Base-by-base conservation (phyloP, 2,888 invertebrate genomes). In the Hydropsyche betteni region DNA sequence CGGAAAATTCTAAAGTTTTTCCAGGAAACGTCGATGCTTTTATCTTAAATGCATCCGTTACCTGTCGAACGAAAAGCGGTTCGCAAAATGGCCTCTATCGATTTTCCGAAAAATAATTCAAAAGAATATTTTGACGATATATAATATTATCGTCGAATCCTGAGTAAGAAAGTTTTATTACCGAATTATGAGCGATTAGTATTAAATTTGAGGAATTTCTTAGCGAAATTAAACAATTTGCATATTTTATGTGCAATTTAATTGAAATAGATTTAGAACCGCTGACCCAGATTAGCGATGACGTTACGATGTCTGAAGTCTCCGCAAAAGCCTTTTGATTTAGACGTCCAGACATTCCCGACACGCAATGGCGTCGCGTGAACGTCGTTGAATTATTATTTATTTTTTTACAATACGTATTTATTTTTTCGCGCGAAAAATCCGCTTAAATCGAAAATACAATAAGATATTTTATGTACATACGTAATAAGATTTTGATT, bases 301-400 rank as follows among this genome's bases (percentile, higher is more conserved):
- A n/a, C 8, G 34, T 64, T n/a, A 33, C 5, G 33, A 14, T 70
- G 10, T 70, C 36, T 10, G 70, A 70, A 34, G 50, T 70, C 52
- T 24, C 34, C 44, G 52, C 12, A 7, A 53, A 70, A 70, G 55
- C 44, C 70, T 70, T 70, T 70, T 70, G 53, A 70, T 70, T 70
- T 34, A 70, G 55, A 53, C 70, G 70, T 70, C 34, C 55, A 14
- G 44, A 70, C 36, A 69, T 70, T 70, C 34, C 24, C 6, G n/a
- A 16, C 51, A 51, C 69, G 51, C 69, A 69, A 64, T 10, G 64
- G 64, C 64, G 64, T 36, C 64, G 36, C 64, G 36, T 64, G 36
- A 64, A 64, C 7, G 36, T 6, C 12, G 34, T 8, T n/a, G 12
- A 6, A 55, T 55, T 55, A 14, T 55, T n/a, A 36, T n/a, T 36